Conservation (phyloP, 2,888 invertebrate genomes). For the Folsomia candida region DNA sequence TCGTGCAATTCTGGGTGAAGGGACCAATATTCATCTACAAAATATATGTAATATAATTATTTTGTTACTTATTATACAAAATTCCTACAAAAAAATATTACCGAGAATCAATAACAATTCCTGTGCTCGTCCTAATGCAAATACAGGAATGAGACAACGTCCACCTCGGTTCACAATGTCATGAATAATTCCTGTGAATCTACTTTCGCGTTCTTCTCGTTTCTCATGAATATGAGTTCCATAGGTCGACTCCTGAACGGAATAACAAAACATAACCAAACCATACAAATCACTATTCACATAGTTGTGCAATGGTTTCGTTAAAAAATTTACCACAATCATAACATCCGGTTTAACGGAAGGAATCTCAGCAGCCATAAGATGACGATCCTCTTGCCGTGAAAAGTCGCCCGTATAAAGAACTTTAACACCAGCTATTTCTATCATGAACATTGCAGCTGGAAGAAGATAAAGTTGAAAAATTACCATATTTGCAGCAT, state of each 20-base stretch:
- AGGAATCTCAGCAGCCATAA: constrained; percentile 99
- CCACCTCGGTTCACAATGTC: constrained; percentile 97
- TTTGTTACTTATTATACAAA: background rate
- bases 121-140: constrained; percentile 96
- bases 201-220: constrained; percentile 88
- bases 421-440: constrained; percentile 96
- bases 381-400: constrained; percentile 95
- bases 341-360: constrained; percentile 93
- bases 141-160: constrained; percentile 95
- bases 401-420: constrained; percentile 98
- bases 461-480: background rate
- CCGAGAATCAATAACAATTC: constrained; percentile 85
- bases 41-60: background rate
- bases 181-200: constrained; percentile 89
- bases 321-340: constrained; percentile 68
- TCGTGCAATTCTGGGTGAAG: constrained; percentile 95
- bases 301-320: too few relatives aligned
- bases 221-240: constrained; percentile 99
- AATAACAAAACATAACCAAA: constrained; percentile 15
- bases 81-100: constrained; percentile 52
- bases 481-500: too few relatives aligned
- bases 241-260: constrained; percentile 86
- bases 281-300: background rate
- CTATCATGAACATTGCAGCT: constrained; percentile 99
- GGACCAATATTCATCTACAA: constrained; percentile 93